Base-by-base conservation (phyloP, 53 echinoderm and acorn worm species). In the Arbacia lixula region DNA sequence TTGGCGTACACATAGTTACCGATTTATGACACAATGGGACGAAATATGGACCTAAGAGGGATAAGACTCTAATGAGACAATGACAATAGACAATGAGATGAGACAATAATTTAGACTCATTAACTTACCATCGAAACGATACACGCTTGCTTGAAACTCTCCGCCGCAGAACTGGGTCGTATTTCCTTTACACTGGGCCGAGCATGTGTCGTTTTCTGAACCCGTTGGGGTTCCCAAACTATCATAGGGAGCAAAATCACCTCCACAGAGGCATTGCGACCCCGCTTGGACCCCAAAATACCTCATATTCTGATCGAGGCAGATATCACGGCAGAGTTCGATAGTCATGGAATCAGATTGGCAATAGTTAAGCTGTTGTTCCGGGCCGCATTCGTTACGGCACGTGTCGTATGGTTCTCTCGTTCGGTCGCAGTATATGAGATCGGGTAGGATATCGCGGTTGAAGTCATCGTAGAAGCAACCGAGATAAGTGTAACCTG, bases 181-280 rank as follows among this genome's bases (percentile, higher is more conserved):
- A 49, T 93, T 67, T 17, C 93, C 93, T 0, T 56, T 74, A 64
- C 93, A 93, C 4, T 2, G 21, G 24, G 57, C 57, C 19, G 40
- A 32, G 39, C 92, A 92, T 4, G 60, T 57, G 19, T 82, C 9
- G 56, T 50, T 35, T 2, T 4, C 22, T n/a, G n/a, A 16, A 14
- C 68, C 82, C 0, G 32, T 36, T 6, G 82, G 71, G 14, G 16
- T 28, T 8, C 89, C 85, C 14, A 69, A 1, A 19, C 1, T 26
- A 19, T 85, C 71, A 33, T 81, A 90, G 41, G 36, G 29, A 1
- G 93, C 88, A 46, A 85, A 87, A 12, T 71, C 40, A 31, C 92
- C 92, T 4, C 92, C 92, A 57, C 92, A 92, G 21, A 92, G 88
- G 51, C 92, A 92, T 69, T 92, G 92, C 12, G 60, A 56, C 0